Percentiles rank a stretch among this genome's conserved stretches.
Evolutionary conservation across 2,113 vertebrate genomes (phyloP).

Genomic region (Labeo catla): DNA sequence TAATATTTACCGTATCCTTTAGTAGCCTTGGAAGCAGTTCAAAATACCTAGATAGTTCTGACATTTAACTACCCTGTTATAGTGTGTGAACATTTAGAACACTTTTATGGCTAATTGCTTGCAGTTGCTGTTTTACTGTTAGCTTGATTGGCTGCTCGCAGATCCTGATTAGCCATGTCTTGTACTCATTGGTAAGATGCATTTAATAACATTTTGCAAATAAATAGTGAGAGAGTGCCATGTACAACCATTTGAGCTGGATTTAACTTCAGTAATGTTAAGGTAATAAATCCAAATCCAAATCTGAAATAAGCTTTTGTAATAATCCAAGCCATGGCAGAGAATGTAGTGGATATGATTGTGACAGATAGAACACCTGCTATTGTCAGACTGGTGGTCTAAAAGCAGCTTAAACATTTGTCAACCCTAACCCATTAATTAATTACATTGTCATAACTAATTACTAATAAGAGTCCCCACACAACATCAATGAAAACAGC

Average conservation of each 20-base stretch:
- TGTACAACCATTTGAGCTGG: not conserved
- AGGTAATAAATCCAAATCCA: not conserved
- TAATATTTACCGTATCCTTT: slow-evolving; percentile 29
- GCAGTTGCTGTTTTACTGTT: slow-evolving; percentile 39
- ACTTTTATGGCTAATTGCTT: slow-evolving; percentile 51
- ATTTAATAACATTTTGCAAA: not conserved
- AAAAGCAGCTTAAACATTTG: no score
- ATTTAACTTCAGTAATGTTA: not conserved
- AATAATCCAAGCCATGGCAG: not conserved
- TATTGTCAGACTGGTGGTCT: not conserved
- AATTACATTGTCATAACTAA: not conserved
- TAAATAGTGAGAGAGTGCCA: not conserved
- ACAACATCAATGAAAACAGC: not conserved
- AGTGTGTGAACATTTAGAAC: slow-evolving; percentile 32
- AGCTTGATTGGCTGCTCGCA: slow-evolving; percentile 29
- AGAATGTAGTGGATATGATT: not conserved
- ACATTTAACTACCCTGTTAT: slow-evolving; percentile 43
- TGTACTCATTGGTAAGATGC: not conserved
- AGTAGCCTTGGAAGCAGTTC: slow-evolving; percentile 35
- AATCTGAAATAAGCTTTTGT: not conserved
- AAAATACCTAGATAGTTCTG: slow-evolving; percentile 37
- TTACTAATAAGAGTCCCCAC: not conserved
- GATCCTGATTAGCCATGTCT: slow-evolving; percentile 39
- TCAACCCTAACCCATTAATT: not conserved
- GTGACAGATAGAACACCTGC: not conserved